Evolutionary conservation across 2,888 invertebrate species (phyloP), one percentile per base, ranked within the genome.

Genomic region (Pherbina coryleti): DNA sequence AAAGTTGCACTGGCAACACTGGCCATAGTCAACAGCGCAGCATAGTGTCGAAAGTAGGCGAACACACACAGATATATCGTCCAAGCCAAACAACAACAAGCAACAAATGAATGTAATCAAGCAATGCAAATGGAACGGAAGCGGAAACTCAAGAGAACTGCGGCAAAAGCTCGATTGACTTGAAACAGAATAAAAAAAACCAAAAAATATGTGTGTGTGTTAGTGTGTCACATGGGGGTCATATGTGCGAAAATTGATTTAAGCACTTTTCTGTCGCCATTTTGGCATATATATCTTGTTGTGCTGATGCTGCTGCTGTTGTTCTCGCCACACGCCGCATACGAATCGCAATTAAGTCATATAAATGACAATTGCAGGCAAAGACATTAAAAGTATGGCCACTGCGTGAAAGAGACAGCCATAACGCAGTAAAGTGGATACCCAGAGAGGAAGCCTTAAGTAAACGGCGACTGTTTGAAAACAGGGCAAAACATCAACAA

Each of bases 281-380:
- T 73, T 57, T 73, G 62, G 31, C 57, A 72, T 44, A 25, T 22
- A 53, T 49, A 31, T 62, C 5, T 60, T 28, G 37, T 67, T 55
- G 25, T 55, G 67, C 57, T 55, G 11, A 34, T 67, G 44, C 25
- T 77, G 34, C 75, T 37, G 72, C 60, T 69, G 78, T 5, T 67
- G 44, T 49, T 72, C 60, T 49, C 67, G 77, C 31, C 72, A 57
- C 55, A 57, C 51, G 64, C 62, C 66, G 55, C 75, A 55, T 77
- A 31, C 66, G 66, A 44, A 28, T 72, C 66, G 77, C 77, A 77
- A 77, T 77, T 77, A 77, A 77, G 66, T 77, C 77, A 55, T 77
- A 77, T 77, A 77, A 77, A 77, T 77, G 77, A 77, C 77, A 77
- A 77, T 64, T 77, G 71, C 77, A 77, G 72, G 28, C 60, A 66